Evolutionary conservation across 1,140 invertebrate genomes (phyloP).

Genomic region (Vanessa atalanta): DNA sequence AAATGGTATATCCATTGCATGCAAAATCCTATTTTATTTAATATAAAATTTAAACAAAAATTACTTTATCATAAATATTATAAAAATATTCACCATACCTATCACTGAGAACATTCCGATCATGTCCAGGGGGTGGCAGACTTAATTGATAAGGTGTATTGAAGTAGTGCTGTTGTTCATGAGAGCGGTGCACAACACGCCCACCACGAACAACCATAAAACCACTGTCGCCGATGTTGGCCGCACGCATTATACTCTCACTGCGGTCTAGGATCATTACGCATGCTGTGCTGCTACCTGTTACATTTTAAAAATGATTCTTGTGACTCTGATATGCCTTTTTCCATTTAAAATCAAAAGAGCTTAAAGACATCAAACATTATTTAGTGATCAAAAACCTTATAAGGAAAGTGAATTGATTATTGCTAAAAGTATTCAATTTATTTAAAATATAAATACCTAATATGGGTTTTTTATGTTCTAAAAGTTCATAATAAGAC

Average conservation of each 20-base stretch:
- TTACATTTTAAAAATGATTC: background rate
- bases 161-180: conserved; percentile 99
- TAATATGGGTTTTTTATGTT: conserved; percentile 95
- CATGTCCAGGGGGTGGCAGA: conserved; percentile 93
- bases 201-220: conserved; percentile 95
- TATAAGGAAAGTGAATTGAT: too few relatives aligned
- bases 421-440: background rate
- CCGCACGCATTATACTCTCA: conserved; percentile 94
- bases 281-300: conserved; percentile 98
- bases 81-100: conserved; percentile 81
- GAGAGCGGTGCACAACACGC: conserved; percentile 93
- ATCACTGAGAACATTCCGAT: conserved; percentile 91
- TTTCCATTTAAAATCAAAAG: too few relatives aligned
- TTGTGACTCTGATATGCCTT: too few relatives aligned
- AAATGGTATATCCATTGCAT: too few relatives aligned
- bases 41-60: too few relatives aligned
- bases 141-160: conserved; percentile 99
- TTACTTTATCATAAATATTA: background rate
- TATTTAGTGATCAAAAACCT: too few relatives aligned
- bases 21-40: too few relatives aligned
- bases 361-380: too few relatives aligned
- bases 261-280: conserved; percentile 95
- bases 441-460: conserved; percentile 74
- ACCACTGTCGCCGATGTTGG: conserved; percentile 99
- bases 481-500: conserved; percentile 95